Evolutionary conservation across 2,888 invertebrate genomes (phyloP).

Genomic region (Xanthorhoe spadicearia): DNA sequence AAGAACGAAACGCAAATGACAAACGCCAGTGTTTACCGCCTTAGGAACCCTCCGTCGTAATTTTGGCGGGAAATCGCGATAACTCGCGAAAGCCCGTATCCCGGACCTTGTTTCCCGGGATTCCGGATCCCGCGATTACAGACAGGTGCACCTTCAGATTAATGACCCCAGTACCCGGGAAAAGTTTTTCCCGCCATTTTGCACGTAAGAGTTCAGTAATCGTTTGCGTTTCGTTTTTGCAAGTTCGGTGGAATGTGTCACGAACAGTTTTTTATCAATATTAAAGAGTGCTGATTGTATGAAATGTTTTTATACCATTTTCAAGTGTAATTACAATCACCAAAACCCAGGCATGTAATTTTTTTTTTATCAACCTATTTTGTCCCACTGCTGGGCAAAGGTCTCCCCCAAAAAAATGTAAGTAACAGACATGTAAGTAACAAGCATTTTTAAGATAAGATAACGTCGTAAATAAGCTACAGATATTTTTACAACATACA

Average conservation of each 20-base stretch:
- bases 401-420: too few species aligned
- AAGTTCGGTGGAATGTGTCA: not conserved
- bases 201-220: slow-evolving; percentile 26
- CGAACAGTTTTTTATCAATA: too few species aligned
- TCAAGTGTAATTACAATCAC: not conserved
- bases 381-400: too few species aligned
- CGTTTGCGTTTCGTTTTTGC: slow-evolving; percentile 8
- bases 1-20: slow-evolving; percentile 38
- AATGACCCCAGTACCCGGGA: slow-evolving; percentile 46
- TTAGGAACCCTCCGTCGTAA: slow-evolving; percentile 38
- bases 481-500: too few species aligned
- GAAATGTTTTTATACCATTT: not conserved
- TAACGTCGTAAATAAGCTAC: too few species aligned
- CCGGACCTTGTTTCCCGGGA: slow-evolving; percentile 43
- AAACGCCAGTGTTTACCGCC: slow-evolving; percentile 39
- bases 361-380: too few species aligned
- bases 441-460: too few species aligned
- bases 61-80: slow-evolving; percentile 46
- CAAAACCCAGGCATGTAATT: not conserved
- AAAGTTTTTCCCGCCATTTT: slow-evolving; percentile 25
- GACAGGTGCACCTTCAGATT: slow-evolving; percentile 57
- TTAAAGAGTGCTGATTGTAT: too few species aligned
- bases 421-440: too few species aligned
- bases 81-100: slow-evolving; percentile 43
- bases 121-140: slow-evolving; percentile 48